phyloP scores from a whole-genome alignment of 92 coral and sea anemone species.

The Anthopleura xanthogrammica region DNA sequence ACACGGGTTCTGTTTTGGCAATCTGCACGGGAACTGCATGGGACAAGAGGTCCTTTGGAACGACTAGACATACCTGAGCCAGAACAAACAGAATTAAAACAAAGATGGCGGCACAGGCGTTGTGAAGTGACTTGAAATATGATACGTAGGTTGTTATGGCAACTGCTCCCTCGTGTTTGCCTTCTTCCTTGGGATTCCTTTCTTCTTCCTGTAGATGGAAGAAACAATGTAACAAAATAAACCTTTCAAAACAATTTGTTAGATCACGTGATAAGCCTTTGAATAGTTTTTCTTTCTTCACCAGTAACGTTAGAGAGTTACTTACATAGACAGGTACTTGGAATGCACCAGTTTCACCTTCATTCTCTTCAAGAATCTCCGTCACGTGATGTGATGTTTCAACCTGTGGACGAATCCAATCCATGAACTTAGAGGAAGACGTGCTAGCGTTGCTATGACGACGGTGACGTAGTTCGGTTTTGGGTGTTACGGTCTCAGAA shows the following conservation, averaged over 20 bases:
- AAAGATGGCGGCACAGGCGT: conserved; percentile 54
- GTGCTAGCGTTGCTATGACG: conserved; percentile 36
- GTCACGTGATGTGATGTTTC: conserved; percentile 25
- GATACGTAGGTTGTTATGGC: conserved; percentile 58
- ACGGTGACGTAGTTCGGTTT: conserved; percentile 3
- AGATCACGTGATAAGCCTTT: not conserved
- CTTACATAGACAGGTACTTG: conserved; percentile 43
- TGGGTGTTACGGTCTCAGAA: not conserved
- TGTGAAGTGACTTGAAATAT: conserved; percentile 68
- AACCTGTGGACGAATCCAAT: conserved; percentile 1
- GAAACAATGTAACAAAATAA: not conserved
- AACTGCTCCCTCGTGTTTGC: conserved; percentile 78
- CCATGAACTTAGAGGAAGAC: conserved; percentile 15
- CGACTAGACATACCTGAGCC: conserved; percentile 50
- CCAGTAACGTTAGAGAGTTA: not conserved
- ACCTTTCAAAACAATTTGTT: not conserved
- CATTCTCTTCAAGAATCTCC: conserved; percentile 38
- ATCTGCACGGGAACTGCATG: not conserved
- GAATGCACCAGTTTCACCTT: conserved; percentile 30
- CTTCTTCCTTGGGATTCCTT: conserved; percentile 46
- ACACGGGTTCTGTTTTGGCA: no score
- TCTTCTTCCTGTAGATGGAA: conserved; percentile 44
- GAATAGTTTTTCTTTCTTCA: not conserved
- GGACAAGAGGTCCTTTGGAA: not conserved
- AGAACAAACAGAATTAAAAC: conserved; percentile 56